Base-by-base conservation (phyloP, 64 coral and sea anemone species). In the Stichodactyla helianthus region DNA sequence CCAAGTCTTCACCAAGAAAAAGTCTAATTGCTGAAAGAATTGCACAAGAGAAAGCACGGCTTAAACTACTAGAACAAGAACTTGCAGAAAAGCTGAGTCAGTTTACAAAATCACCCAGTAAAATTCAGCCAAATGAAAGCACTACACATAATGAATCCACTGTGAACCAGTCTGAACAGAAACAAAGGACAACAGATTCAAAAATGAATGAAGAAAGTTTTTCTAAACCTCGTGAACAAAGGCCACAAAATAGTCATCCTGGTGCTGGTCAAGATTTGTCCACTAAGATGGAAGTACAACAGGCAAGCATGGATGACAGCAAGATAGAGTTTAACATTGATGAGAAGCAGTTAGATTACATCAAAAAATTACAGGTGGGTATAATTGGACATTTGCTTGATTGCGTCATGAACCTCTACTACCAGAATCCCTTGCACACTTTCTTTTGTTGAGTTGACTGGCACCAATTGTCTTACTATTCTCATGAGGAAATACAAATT, bases 311-410 rank as follows among this genome's bases (percentile, higher is more conserved):
- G 12, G 10, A 74, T 27, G 68, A 74, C 0, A 35, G 11, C 18
- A 50, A 81, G 51, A 81, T 81, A 9, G 78, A 54, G 10, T 81
- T 52, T 53, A 31, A 74, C 6, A 70, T 96, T 31, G 82, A 59
- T 88, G 79, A 86, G 1, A 81, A 96, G 87, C 94, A 96, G 57
- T 53, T 96, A 70, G 88, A 96, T 28, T 87, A 89, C 15, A 68
- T 96, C 11, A 93, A 60, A 76, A 96, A 93, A 87, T 51, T 96
- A n/a, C 94, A 95, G 93, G 93, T 95, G 25, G 51, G 59, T 89
- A 27, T 79, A 14, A 59, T n/a, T 15, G 44, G 19, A 83, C 13
- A 53, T 14, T 62, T 88, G 14, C 17, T 56, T 52, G 5, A 57
- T 6, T 28, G 25, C 14, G 53, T 31, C 53, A 5, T 35, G 23